These are phyloP conservation scores for Acanthisitta chloris DNA, from an alignment of 2,113 vertebrate genomes.

Conservation along the genomic window DNA sequence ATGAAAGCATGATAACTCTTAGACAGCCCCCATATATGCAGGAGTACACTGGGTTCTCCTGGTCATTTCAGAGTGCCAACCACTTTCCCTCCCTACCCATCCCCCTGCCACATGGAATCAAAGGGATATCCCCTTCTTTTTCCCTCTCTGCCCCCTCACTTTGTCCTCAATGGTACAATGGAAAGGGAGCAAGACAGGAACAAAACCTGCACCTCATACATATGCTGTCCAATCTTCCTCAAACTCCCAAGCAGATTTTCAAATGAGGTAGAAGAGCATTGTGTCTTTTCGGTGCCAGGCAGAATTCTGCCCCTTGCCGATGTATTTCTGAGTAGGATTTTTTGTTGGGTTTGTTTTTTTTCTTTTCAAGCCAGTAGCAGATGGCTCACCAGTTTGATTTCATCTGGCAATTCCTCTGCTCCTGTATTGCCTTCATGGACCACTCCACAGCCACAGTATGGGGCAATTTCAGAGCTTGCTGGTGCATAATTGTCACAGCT, in stretches of 20 bases:
- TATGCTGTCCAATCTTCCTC: background rate
- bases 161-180: background rate
- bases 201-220: background rate
- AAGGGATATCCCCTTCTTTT: background rate
- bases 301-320: background rate
- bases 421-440: background rate
- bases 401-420: background rate
- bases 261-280: background rate
- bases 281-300: background rate
- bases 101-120: fast-evolving
- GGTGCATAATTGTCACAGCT: constrained; percentile 24
- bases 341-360: background rate
- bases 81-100: fast-evolving
- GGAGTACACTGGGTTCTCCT: background rate
- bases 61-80: background rate
- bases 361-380: constrained; percentile 21
- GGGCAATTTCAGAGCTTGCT: constrained; percentile 37
- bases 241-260: background rate
- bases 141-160: background rate
- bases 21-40: background rate
- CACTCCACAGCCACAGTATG: constrained; percentile 26
- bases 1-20: background rate
- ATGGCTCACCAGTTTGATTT: constrained; percentile 14
- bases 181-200: background rate
- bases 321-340: background rate